Conservation (phyloP, 2,113 vertebrate species). For the Trochalopteron elliotii region DNA sequence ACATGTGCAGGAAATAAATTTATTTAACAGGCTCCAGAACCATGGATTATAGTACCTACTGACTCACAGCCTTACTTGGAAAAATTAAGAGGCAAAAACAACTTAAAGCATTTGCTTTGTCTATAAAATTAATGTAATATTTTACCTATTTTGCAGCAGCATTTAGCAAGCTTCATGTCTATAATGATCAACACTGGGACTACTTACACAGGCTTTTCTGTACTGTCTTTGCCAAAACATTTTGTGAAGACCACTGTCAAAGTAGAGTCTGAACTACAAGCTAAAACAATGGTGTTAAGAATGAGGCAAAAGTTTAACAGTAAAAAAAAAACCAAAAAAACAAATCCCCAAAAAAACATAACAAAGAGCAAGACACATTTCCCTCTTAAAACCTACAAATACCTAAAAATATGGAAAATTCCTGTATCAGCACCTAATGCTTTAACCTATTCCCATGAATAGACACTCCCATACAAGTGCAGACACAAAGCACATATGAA, state of each 20-base stretch:
- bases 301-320: background rate
- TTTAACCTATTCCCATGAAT: background rate
- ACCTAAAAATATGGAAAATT: background rate
- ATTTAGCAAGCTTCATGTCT: background rate
- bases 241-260: background rate
- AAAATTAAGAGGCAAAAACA: background rate
- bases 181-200: background rate
- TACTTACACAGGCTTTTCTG: background rate
- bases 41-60: background rate
- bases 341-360: too few relatives aligned
- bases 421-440: background rate
- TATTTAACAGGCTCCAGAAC: background rate
- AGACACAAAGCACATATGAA: background rate
- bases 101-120: background rate
- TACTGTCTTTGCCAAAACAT: background rate
- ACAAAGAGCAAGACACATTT: background rate
- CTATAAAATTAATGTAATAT: slow-evolving; percentile 9
- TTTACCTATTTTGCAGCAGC: slow-evolving; percentile 10
- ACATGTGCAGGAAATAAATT: background rate
- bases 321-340: background rate
- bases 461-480: background rate
- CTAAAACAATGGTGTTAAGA: background rate
- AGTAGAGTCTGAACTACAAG: background rate
- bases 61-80: background rate
- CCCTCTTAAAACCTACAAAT: background rate